Evolutionary conservation across 1,140 invertebrate species (phyloP), one percentile per base, ranked within the genome.

Genomic region (Hylaeus volcanicus): DNA sequence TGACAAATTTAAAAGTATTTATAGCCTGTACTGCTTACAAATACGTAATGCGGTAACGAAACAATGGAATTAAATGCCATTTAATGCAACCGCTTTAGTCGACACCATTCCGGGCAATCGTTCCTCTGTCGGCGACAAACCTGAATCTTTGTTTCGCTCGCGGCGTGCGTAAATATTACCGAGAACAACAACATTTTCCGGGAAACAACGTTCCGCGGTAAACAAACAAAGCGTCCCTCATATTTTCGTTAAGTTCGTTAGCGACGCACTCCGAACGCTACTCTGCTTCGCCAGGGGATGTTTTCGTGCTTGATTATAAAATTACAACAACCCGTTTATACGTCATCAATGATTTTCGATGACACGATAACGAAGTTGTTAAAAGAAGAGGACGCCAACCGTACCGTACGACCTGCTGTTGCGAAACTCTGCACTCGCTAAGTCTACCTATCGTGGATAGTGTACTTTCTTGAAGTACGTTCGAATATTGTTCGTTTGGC

Each of bases 1-100:
- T 26, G 26, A 76, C 74, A 76, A 69, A 69, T 53, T 64, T 48
- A 14, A 48, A 76, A 76, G 74, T 76, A 64, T 76, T 76, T 76
- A 55, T 64, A 68, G 41, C 14, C 45, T 48, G 8, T 58, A 53
- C 43, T 26, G 74, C 64, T 69, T 51, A 61, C 45, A 77, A 70
- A 77, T 61, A 77, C 60, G 65, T 70, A 70, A 77, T 55, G 51
- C 26, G 26, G 26, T 77, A 70, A 77, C 43, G 75, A 70, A 77
- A 55, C 70, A 77, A 68, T 70, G 75, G 45, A 60, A 77, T 48
- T 26, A 26, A 26, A 26, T 26, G 26, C 3, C 55, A 39, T 77
- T 63, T 77, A 70, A 70, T 26, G 74, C 60, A 39, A 77, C 43
- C 74, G 43, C 66, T 26, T 0, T n/a, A 1, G 26, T 61, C 37